phyloP scores from a whole-genome alignment of 2,113 vertebrate species.

The Serilophus lunatus region DNA sequence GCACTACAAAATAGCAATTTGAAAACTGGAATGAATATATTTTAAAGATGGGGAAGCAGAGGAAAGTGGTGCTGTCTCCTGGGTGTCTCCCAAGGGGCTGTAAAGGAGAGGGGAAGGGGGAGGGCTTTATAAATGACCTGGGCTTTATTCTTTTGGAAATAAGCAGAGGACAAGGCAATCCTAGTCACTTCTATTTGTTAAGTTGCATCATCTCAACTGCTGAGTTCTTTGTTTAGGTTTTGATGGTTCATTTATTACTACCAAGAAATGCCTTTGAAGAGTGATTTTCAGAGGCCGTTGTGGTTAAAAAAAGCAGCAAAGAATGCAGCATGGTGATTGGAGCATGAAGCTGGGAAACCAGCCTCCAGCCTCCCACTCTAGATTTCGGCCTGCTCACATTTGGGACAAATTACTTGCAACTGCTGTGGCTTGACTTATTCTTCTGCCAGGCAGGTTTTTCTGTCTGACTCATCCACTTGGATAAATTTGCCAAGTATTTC shows the following conservation, averaged over 20 bases:
- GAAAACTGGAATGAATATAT: constrained; percentile 87
- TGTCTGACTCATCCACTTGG: constrained; percentile 13
- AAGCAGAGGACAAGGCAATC: background rate
- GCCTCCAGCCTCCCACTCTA: background rate
- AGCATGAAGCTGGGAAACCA: background rate
- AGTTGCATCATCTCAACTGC: constrained; percentile 1
- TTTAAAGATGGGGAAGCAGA: constrained; percentile 69
- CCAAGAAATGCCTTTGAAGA: constrained; percentile 38
- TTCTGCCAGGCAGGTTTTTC: constrained; percentile 19
- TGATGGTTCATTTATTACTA: constrained; percentile 55
- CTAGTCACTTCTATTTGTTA: constrained; percentile 27
- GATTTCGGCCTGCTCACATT: constrained; percentile 10
- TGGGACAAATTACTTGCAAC: constrained; percentile 50
- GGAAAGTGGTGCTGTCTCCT: constrained; percentile 42
- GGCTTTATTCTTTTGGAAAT: constrained; percentile 37
- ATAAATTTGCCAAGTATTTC: background rate
- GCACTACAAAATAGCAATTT: constrained; percentile 88
- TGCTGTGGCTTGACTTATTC: constrained; percentile 26
- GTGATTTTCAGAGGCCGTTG: background rate
- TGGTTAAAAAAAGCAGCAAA: constrained; percentile 3
- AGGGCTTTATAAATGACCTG: constrained; percentile 38
- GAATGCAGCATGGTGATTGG: background rate
- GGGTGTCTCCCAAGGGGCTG: constrained; percentile 24
- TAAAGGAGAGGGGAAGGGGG: background rate
- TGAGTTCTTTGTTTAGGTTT: constrained; percentile 36